Conservation (phyloP, 1,140 invertebrate species). For the Euura saliciscinereae region DNA sequence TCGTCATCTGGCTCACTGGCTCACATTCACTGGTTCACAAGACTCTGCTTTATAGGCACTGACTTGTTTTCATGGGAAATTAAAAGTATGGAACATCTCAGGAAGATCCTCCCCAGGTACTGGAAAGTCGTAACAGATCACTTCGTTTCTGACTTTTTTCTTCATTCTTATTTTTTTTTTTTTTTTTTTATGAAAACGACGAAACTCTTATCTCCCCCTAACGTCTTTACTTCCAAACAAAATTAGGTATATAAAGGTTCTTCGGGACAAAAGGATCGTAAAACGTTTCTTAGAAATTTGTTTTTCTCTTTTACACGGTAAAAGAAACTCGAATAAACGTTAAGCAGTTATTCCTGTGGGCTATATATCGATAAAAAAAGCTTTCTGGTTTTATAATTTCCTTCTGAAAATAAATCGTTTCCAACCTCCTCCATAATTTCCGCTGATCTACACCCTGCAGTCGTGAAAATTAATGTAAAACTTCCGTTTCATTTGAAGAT, state of each 20-base stretch:
- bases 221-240: slow-evolving; percentile 7
- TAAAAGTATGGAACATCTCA: background rate
- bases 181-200: background rate
- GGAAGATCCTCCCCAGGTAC: background rate
- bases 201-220: background rate
- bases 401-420: background rate
- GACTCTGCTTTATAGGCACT: too few species aligned
- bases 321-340: background rate
- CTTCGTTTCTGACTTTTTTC: background rate
- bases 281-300: background rate
- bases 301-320: background rate
- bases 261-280: background rate
- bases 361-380: background rate
- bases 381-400: background rate
- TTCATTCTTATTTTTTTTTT: background rate
- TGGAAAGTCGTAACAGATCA: slow-evolving; percentile 1
- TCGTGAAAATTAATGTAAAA: too few species aligned
- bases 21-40: too few species aligned
- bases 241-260: background rate
- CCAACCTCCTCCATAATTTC: too few species aligned
- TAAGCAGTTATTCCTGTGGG: background rate
- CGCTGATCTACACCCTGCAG: too few species aligned
- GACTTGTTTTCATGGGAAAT: background rate
- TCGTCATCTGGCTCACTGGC: too few species aligned
- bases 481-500: too few species aligned